Percentiles rank a stretch among this genome's conserved stretches.
Conservation (phyloP, 2,888 invertebrate genomes). For the Heliconius ismenius region DNA sequence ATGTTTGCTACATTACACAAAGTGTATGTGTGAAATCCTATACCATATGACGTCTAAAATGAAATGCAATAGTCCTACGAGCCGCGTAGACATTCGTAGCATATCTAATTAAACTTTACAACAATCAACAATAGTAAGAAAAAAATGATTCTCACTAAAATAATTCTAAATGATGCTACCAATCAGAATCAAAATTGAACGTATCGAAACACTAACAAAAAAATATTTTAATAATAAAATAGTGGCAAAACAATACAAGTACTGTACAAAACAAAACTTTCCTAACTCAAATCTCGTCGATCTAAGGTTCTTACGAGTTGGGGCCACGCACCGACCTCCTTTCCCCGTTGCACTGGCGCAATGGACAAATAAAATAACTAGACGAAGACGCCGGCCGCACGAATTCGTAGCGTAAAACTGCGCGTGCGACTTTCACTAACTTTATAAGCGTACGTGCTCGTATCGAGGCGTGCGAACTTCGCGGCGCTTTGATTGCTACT, state of each 20-base stretch:
- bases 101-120: slow-evolving; percentile 23
- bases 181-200: slow-evolving; percentile 19
- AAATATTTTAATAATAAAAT: slow-evolving; percentile 11
- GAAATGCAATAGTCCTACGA: slow-evolving; percentile 46
- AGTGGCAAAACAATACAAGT: slow-evolving; percentile 65
- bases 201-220: slow-evolving; percentile 13
- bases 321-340: slow-evolving; percentile 76
- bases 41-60: not conserved
- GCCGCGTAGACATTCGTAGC: slow-evolving; percentile 59
- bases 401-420: slow-evolving; percentile 73
- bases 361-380: slow-evolving; percentile 78
- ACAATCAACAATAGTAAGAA: not conserved
- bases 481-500: slow-evolving; percentile 69
- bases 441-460: slow-evolving; percentile 58
- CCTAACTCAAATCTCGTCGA: slow-evolving; percentile 62
- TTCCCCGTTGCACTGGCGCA: slow-evolving; percentile 79
- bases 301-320: slow-evolving; percentile 60
- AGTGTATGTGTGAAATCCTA: not conserved
- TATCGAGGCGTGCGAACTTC: slow-evolving; percentile 67
- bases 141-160: not conserved
- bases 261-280: slow-evolving; percentile 54
- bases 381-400: slow-evolving; percentile 74
- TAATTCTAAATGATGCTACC: slow-evolving; percentile 5
- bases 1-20: slow-evolving; percentile 4
- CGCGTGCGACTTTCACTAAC: slow-evolving; percentile 75